Percentiles rank a stretch among this genome's conserved stretches.
Evolutionary conservation across 2,888 invertebrate species (phyloP).

Genomic region (Subacronicta megacephala): DNA sequence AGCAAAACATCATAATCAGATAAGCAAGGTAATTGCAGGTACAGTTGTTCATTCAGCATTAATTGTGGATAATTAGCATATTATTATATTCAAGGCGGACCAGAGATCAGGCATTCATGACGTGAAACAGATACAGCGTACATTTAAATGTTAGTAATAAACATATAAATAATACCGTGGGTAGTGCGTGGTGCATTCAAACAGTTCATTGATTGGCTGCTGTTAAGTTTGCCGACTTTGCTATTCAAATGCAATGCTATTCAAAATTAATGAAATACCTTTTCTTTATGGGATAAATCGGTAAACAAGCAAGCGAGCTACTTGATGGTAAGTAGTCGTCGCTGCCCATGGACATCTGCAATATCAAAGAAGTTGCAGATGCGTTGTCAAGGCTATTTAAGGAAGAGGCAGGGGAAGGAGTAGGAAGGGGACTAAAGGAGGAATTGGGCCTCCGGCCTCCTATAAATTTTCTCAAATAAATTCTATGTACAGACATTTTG

Average conservation of each 20-base stretch:
- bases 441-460: too few species aligned
- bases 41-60: slow-evolving; percentile 57
- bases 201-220: slow-evolving; percentile 29
- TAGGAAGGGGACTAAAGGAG: too few species aligned
- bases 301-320: too few species aligned
- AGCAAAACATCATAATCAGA: slow-evolving; percentile 41
- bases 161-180: slow-evolving; percentile 24
- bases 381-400: too few species aligned
- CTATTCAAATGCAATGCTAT: too few species aligned
- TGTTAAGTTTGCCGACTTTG: slow-evolving; percentile 28
- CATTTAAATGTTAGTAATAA: slow-evolving; percentile 25
- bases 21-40: slow-evolving; percentile 36
- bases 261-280: too few species aligned
- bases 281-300: too few species aligned
- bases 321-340: too few species aligned
- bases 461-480: too few species aligned
- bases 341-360: too few species aligned
- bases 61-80: slow-evolving; percentile 61
- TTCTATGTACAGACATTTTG: neutral
- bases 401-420: too few species aligned
- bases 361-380: too few species aligned
- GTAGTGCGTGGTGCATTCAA: slow-evolving; percentile 34
- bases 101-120: slow-evolving; percentile 48
- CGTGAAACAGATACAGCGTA: slow-evolving; percentile 14
- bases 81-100: slow-evolving; percentile 63